Base-by-base conservation (phyloP, 2,888 invertebrate genomes). In the Minunthozetes semirufus region DNA sequence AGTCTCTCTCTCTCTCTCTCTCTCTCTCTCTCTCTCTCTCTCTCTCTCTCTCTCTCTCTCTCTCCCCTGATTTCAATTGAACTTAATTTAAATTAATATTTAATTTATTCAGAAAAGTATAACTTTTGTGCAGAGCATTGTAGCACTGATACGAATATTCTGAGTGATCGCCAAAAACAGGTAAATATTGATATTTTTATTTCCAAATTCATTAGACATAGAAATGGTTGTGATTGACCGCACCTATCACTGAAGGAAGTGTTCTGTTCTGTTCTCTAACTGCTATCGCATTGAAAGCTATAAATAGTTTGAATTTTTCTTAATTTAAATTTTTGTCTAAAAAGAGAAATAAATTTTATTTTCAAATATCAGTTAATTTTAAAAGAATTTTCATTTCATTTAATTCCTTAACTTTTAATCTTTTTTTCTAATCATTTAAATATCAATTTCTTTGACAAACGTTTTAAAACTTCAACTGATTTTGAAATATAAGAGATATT, bases 231-330 rank as follows among this genome's bases (percentile, higher is more conserved):
- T 25, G 27, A 59, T 27, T 59, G 59, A 42, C 66, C 66, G 66
- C 66, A 66, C 66, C 66, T 66, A 66, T 19, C 19, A 38, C 4
- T 33, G 19, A 38, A 66, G 66, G 66, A 66, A 66, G 66, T 66
- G 59, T 9, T n/a, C n/a, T n/a, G n/a, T 17, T 53, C 5, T 48
- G 13, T 48, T 17, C 17, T 5, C 17, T 3, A 17, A 48, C 13
- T 9, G 48, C 48, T 48, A 48, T 48, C 48, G 13, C 48, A 48
- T 48, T 48, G 8, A 48, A 15, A 48, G 48, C 17, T 53, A 53
- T 53, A 19, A 53, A 53, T 53, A 53, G 53, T 53, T 53, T 5
- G 19, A 6, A 53, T n/a, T n/a, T 53, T 53, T 19, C 19, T 19
- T 53, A 19, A 53, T 6, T 19, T 53, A n/a, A 19, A 53, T 42